These are phyloP conservation scores for Ifrita kowaldi DNA, from an alignment of 2,113 vertebrate species.

Conservation along the genomic window DNA sequence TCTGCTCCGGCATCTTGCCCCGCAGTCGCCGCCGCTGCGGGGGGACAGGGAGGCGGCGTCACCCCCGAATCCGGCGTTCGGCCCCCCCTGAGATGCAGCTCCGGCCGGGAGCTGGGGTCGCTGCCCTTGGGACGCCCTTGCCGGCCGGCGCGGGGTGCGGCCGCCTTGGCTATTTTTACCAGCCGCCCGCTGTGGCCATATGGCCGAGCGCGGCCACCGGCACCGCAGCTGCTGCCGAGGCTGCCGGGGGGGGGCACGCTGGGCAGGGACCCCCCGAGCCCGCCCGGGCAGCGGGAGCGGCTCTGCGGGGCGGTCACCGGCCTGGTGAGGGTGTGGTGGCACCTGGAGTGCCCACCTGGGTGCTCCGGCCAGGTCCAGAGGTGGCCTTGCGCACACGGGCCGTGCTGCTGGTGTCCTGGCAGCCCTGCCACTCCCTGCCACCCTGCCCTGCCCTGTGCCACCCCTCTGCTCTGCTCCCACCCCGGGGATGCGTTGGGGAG, in stretches of 20 bases:
- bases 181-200: background rate
- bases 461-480: background rate
- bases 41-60: background rate
- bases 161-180: background rate
- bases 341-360: background rate
- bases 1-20: slow-evolving; percentile 92
- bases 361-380: fast-evolving
- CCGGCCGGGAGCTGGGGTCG: background rate
- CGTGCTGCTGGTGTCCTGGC: background rate
- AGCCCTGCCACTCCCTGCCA: background rate
- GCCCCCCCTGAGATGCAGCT: fast-evolving
- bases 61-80: fast-evolving
- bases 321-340: fast-evolving
- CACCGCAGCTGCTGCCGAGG: background rate
- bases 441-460: background rate
- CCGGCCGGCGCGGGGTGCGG: background rate
- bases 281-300: fast-evolving
- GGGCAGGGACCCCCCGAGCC: background rate
- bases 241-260: background rate
- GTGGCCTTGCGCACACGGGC: background rate
- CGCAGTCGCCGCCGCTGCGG: background rate
- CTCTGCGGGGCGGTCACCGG: fast-evolving
- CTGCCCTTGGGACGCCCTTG: slow-evolving; percentile 20
- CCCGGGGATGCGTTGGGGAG: fast-evolving
- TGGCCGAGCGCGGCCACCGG: background rate